These are phyloP conservation scores for Sinodicranocentrus sp. DNA, from an alignment of 2,888 invertebrate genomes.

Conservation along the genomic window DNA sequence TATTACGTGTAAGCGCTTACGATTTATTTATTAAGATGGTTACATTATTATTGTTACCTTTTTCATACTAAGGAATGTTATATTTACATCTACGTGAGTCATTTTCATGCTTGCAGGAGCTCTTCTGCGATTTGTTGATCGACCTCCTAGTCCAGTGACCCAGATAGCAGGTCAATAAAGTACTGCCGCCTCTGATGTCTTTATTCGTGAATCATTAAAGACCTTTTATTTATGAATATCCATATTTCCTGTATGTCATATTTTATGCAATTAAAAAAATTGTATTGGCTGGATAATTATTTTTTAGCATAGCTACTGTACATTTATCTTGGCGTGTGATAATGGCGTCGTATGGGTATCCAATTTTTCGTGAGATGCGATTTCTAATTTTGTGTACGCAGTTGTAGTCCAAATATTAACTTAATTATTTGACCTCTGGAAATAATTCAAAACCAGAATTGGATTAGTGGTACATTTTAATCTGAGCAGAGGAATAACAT, in stretches of 20 bases:
- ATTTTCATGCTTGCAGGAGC: slow-evolving; percentile 11
- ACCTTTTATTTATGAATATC: not conserved
- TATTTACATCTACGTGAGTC: not conserved
- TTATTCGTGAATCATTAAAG: not conserved
- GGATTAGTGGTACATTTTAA: too few species aligned
- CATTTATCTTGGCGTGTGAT: too few species aligned
- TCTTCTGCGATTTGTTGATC: slow-evolving; percentile 28
- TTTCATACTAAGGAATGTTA: not conserved
- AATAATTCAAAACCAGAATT: too few species aligned
- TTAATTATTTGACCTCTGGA: too few species aligned
- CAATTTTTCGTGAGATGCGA: too few species aligned
- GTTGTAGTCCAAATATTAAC: too few species aligned
- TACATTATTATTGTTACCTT: not conserved
- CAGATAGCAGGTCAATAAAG: slow-evolving; percentile 16
- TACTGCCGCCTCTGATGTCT: slow-evolving; percentile 28
- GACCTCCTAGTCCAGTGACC: slow-evolving; percentile 57
- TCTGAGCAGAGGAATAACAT: too few species aligned
- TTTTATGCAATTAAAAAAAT: not conserved
- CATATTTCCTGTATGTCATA: slow-evolving; percentile 1
- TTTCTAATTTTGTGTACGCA: too few species aligned
- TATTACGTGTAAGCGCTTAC: not conserved
- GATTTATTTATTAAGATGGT: not conserved
- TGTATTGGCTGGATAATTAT: not conserved
- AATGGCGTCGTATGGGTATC: too few species aligned
- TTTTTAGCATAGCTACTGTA: too few species aligned